A percentile compares a stretch with the other conserved stretches of the same genome.
phyloP scores from a whole-genome alignment of 2,113 vertebrate species.

The Cynopterus brachyotis region DNA sequence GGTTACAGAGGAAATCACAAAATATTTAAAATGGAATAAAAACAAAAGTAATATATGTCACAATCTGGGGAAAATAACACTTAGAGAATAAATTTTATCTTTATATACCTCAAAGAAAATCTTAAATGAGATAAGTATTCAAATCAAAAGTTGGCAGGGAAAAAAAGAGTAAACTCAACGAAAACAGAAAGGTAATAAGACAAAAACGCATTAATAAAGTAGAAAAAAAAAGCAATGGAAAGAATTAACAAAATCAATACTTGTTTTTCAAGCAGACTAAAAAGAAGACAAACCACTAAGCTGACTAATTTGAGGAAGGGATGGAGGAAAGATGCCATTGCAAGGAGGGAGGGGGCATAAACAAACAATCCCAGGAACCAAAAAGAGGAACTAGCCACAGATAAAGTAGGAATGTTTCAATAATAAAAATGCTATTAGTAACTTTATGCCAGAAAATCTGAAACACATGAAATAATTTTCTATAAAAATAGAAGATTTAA shows the following conservation, averaged over 20 bases:
- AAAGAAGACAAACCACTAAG: not conserved
- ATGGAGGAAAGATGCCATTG: not conserved
- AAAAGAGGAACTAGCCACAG: not conserved
- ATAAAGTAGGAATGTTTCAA: not conserved
- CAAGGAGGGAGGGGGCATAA: not conserved
- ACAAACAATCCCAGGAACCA: not conserved
- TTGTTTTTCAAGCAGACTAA: not conserved
- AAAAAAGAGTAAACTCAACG: not conserved
- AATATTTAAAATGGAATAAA: conserved; percentile 27
- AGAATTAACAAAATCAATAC: not conserved
- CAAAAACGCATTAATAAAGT: not conserved
- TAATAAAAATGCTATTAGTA: not conserved
- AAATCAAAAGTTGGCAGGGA: not conserved
- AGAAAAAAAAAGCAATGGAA: not conserved
- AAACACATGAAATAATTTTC: not conserved
- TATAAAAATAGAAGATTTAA: not conserved
- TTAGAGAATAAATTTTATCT: not conserved
- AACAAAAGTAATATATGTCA: conserved; percentile 24
- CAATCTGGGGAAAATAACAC: not conserved
- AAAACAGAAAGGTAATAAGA: not conserved
- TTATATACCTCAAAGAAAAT: not conserved
- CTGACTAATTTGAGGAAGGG: not conserved
- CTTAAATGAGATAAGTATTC: not conserved
- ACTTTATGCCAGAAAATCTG: not conserved
- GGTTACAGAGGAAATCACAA: conserved; percentile 23